These are phyloP conservation scores for Cnemophilus loriae DNA, from an alignment of 2,113 vertebrate species.

Conservation along the genomic window DNA sequence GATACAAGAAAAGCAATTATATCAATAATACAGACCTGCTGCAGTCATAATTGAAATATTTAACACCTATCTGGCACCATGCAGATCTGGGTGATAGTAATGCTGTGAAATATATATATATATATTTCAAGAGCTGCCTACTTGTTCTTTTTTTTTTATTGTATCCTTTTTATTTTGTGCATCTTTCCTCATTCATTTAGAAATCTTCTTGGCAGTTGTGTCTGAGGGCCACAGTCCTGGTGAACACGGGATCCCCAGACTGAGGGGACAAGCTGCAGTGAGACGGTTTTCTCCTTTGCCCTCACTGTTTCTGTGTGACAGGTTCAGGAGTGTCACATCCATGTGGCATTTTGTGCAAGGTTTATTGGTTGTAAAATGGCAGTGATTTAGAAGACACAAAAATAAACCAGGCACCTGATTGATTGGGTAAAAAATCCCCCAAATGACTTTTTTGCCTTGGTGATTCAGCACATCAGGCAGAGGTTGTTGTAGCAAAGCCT, in stretches of 20 bases:
- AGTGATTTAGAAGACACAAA: not conserved
- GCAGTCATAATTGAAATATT: not conserved
- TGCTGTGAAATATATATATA: not conserved
- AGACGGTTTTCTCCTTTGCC: not conserved
- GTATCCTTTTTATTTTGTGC: not conserved
- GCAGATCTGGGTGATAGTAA: not conserved
- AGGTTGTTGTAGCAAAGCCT: not conserved
- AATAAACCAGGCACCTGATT: not conserved
- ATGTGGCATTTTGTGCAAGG: not conserved
- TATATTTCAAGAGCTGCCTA: not conserved
- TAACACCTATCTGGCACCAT: not conserved
- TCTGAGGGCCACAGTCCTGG: not conserved
- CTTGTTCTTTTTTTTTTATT: not conserved
- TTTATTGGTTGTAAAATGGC: not conserved
- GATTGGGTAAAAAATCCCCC: not conserved
- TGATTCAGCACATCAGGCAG: not conserved
- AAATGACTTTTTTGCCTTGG: not conserved
- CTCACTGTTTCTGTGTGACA: not conserved
- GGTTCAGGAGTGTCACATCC: not conserved
- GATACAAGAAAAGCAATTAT: not conserved
- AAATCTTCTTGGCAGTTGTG: not conserved
- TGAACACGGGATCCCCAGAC: accelerated
- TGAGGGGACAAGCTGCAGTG: not conserved
- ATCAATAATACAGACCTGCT: not conserved
- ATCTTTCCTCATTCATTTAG: not conserved